These are phyloP conservation scores for Trachythela sp. DNA, from an alignment of 64 coral and sea anemone genomes.

Conservation along the genomic window DNA sequence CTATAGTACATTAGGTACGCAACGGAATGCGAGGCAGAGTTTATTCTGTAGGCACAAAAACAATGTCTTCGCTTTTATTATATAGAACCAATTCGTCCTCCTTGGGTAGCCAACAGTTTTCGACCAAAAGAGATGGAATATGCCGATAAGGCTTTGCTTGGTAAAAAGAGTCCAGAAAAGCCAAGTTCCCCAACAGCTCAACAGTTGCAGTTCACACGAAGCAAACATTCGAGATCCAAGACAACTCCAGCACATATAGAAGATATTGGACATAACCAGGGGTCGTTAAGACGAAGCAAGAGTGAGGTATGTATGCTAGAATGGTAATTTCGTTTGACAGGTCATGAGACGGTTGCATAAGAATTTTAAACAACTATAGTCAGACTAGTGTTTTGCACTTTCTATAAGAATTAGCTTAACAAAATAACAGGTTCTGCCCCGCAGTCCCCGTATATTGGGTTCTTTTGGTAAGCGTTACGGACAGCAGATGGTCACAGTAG, in stretches of 20 bases:
- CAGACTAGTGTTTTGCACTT: too few species aligned
- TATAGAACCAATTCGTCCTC: conserved; percentile 51
- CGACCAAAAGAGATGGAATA: conserved; percentile 53
- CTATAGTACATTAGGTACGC: too few species aligned
- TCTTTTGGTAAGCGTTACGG: background rate
- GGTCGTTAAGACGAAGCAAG: background rate
- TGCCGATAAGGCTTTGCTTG: conserved; percentile 52
- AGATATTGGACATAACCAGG: background rate
- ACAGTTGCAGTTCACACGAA: background rate
- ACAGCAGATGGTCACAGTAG: too few species aligned
- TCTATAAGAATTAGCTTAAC: too few species aligned
- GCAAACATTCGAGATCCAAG: conserved; percentile 42
- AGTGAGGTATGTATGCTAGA: background rate
- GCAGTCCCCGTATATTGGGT: too few species aligned
- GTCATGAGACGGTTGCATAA: too few species aligned
- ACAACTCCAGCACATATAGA: conserved; percentile 17
- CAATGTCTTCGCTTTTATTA: background rate
- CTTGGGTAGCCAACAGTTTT: conserved; percentile 50
- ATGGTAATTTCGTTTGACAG: too few species aligned
- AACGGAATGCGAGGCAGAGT: too few species aligned
- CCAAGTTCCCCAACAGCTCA: background rate
- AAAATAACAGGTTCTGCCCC: too few species aligned
- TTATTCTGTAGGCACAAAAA: too few species aligned
- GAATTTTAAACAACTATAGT: too few species aligned
- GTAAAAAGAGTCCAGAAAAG: background rate